phyloP scores from a whole-genome alignment of 2,113 vertebrate genomes.

The Ceyx margarethae region DNA sequence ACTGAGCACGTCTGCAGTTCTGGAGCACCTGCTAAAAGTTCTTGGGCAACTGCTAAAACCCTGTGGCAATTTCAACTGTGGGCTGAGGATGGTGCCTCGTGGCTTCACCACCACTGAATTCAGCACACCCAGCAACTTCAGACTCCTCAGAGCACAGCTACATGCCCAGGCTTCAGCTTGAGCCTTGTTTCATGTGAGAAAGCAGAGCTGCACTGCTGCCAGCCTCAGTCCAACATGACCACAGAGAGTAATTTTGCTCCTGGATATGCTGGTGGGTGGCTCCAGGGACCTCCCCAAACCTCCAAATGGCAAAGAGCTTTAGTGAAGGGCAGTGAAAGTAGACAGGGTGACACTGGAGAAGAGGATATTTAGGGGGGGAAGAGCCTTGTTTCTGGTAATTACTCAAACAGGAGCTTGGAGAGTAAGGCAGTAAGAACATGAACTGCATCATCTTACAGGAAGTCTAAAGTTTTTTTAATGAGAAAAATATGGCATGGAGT shows the following conservation, averaged over 20 bases:
- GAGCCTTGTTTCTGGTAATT: background rate
- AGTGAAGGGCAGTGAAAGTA: background rate
- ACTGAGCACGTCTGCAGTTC: background rate
- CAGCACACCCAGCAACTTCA: background rate
- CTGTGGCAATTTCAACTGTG: rapidly evolving
- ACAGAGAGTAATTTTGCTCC: background rate
- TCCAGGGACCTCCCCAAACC: background rate
- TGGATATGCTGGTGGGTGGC: background rate
- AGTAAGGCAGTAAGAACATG: background rate
- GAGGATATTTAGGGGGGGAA: background rate
- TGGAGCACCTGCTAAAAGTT: background rate
- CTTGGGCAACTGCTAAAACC: background rate
- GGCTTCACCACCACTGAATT: background rate
- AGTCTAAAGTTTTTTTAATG: background rate
- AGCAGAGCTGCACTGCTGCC: background rate
- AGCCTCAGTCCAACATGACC: background rate
- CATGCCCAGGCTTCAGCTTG: background rate
- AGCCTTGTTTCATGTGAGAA: background rate
- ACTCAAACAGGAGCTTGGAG: background rate
- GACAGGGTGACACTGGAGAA: background rate
- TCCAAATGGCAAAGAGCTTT: background rate
- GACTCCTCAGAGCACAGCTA: background rate
- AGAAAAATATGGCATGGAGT: background rate
- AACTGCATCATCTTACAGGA: background rate
- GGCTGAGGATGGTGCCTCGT: background rate